phyloP scores from a whole-genome alignment of 53 echinoderm and acorn worm genomes.

The Astropecten irregularis region DNA sequence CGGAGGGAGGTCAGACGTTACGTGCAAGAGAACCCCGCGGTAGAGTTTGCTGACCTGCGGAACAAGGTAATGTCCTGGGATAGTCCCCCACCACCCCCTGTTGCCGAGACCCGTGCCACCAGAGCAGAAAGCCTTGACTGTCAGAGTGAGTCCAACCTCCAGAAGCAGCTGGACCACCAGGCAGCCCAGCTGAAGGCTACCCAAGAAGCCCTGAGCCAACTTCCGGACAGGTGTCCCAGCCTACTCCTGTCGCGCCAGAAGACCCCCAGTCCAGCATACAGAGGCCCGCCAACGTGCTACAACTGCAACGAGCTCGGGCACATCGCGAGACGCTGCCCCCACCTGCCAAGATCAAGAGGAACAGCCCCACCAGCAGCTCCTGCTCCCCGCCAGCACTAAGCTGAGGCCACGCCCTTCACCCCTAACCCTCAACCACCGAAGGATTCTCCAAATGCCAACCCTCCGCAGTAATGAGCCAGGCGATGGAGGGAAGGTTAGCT shows the following conservation, averaged over 20 bases:
- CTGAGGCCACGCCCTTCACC: no score
- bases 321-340: not conserved
- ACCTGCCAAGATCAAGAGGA: not conserved
- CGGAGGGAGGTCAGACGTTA: no score
- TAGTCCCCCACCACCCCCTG: not conserved
- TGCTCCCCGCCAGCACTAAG: not conserved
- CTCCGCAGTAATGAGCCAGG: no score
- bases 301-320: conserved; percentile 1
- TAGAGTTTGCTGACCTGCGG: no score
- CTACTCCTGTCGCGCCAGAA: not conserved
- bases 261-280: not conserved
- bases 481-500: no score
- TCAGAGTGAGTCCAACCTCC: not conserved
- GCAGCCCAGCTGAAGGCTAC: conserved; percentile 30
- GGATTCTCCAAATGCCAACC: conserved; percentile 3
- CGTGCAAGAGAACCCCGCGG: no score
- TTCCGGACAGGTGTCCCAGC: no score
- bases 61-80: no score
- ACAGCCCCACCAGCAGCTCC: not conserved
- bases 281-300: conserved; percentile 16
- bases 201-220: no score
- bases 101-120: not conserved
- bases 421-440: not conserved
- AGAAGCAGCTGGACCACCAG: conserved; percentile 15
- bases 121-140: not conserved